Base-by-base conservation (phyloP, 2,113 vertebrate genomes). In the Limanda limanda region DNA sequence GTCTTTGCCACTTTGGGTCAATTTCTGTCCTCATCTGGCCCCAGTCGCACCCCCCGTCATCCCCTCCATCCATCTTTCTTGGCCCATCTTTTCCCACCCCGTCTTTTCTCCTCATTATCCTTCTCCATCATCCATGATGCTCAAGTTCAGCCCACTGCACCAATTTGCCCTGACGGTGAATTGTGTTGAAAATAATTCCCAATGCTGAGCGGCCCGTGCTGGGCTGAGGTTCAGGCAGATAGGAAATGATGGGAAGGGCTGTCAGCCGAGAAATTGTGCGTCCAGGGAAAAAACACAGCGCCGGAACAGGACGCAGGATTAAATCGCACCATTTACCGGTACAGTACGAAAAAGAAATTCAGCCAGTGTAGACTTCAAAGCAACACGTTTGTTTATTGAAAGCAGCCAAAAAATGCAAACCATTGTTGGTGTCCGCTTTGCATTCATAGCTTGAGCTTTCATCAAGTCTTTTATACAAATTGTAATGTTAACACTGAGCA, bases 131-230 rank as follows among this genome's bases (percentile, higher is more conserved):
- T 63, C 68, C 71, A 74, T 27, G n/a, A 83, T 77, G 74, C 74
- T 77, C 60, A 62, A 59, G 48, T 87, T 88, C 76, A 72, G 71
- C 68, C 78, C 70, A 60, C 70, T 76, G 83, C 85, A 82, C 74
- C 76, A 88, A 86, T 87, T 85, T 88, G 68, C 69, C 74, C 69
- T 37, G 86, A 89, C 83, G 85, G 72, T 58, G 68, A 86, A 82
- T 79, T 82, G 78, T 82, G 88, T 81, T 27, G 23, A 84, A 87
- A 85, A 85, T 84, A 82, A 90, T 87, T 86, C 70, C 48, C 56
- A 27, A 42, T 71, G 71, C 67, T 56, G 76, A 63, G 68, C n/a
- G 17, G 69, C 63, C 63, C 42, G 6, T 88, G 62, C 79, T 79
- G 80, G 57, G 55, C 74, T 20, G 68, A 67, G 66, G 10, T 68